Base-by-base conservation (phyloP, 1,140 invertebrate species). In the Leptinotarsa defecta region DNA sequence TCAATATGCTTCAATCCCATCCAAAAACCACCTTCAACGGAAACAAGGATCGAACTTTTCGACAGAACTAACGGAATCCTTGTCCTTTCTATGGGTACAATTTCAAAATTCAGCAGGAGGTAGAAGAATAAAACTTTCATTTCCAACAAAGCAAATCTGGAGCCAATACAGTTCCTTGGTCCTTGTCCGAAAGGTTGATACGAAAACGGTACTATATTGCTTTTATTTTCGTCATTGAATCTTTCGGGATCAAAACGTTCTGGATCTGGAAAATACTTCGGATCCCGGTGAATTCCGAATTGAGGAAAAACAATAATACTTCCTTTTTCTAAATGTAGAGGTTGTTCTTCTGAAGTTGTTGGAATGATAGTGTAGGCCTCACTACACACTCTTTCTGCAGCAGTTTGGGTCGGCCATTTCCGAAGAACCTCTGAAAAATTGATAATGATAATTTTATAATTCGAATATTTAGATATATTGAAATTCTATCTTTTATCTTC, bases 61-160 rank as follows among this genome's bases (percentile, higher is more conserved):
- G 20, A 22, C 64, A 65, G 5, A 13, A 20, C 64, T 4, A 65
- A 15, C 0, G 64, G 64, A 15, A 20, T 17, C 2, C 13, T 34
- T 24, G 20, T 65, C 24, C 20, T 65, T 34, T 65, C 22, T 22
- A 27, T 20, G 6, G 24, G 27, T 15, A 75, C 27, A 62, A 81
- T 57, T 19, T 76, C 72, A 71, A 81, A 83, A 8, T 80, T 76
- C 19, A 52, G 27, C 15, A 82, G 48, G 4, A 82, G 62, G 70
- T 86, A 82, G 3, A 86, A 85, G 3, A 90, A 75, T 6, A 89
- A 79, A 20, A 87, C 84, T 80, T 90, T 91, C 20, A 87, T 83
- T 80, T 92, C 90, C 77, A 89, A 73, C 71, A 90, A 74, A 3
- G 91, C 90, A 84, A 91, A 91, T 76, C 87, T 88, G 24, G 74